Evolutionary conservation across 2,113 vertebrate species (phyloP).

Genomic region (Lepidothrix coronata): DNA sequence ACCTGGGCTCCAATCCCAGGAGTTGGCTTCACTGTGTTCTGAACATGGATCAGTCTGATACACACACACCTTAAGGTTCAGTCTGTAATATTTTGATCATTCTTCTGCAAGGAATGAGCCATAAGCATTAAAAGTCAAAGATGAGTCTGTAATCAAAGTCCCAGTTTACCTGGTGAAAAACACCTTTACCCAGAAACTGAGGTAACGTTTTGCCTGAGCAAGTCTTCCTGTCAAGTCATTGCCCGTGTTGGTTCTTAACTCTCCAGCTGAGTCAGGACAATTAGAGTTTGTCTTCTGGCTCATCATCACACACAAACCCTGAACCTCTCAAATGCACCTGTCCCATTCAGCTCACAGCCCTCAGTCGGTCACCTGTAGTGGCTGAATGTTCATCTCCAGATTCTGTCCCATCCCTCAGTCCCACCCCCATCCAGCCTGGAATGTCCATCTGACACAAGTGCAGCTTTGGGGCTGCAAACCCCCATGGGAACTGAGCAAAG

Average conservation of each 20-base stretch:
- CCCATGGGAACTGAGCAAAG: accelerated
- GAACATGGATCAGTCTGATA: neutral
- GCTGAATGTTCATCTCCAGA: neutral
- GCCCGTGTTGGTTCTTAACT: neutral
- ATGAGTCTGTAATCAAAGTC: neutral
- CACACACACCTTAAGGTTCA: accelerated
- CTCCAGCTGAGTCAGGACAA: neutral
- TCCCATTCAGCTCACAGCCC: neutral
- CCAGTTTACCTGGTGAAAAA: neutral
- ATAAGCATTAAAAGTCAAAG: accelerated
- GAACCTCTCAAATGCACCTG: neutral
- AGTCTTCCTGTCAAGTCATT: neutral
- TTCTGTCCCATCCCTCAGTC: neutral
- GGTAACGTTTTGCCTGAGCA: neutral
- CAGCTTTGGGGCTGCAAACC: neutral
- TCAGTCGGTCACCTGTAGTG: accelerated
- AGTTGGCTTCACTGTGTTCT: accelerated
- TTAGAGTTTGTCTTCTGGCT: neutral
- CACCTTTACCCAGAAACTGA: neutral
- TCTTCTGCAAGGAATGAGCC: neutral
- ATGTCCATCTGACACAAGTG: accelerated
- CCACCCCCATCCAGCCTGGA: neutral
- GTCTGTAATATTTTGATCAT: neutral
- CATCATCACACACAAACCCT: neutral
- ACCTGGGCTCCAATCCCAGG: neutral